Conservation (phyloP, 2,888 invertebrate species). For the Pandemis cinnamomeana region DNA sequence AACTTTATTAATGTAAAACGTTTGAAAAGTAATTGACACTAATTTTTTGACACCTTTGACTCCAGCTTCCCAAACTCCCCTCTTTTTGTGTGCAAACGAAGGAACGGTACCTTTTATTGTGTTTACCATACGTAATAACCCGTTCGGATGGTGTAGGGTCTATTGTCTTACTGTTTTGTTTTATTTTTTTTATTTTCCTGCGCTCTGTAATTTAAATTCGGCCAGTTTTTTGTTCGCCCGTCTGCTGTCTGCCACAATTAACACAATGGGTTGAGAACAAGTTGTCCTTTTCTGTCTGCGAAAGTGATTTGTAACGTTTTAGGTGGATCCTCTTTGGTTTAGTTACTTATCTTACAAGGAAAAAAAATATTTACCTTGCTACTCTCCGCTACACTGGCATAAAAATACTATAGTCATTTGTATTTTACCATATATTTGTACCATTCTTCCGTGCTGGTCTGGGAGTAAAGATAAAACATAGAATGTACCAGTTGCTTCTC, state of each 20-base stretch:
- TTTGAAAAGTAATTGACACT: no score
- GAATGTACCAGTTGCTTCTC: no score
- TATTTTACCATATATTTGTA: no score
- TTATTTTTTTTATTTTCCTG: conserved; percentile 16
- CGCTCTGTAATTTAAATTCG: conserved; percentile 55
- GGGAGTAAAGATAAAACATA: no score
- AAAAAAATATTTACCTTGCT: background rate
- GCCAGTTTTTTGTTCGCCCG: conserved; percentile 61
- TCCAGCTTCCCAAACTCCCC: background rate
- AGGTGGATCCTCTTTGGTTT: conserved; percentile 2
- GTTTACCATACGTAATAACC: conserved; percentile 64
- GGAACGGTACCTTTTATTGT: conserved; percentile 55
- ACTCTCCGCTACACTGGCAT: no score
- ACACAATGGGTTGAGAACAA: conserved; percentile 57
- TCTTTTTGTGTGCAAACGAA: conserved; percentile 4
- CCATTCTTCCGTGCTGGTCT: no score
- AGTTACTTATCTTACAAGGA: background rate
- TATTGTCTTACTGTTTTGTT: conserved; percentile 16
- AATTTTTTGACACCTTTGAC: background rate
- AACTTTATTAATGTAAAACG: no score
- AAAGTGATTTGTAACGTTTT: conserved; percentile 46
- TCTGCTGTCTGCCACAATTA: conserved; percentile 63
- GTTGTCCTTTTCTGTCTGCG: conserved; percentile 50
- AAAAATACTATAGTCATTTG: no score
- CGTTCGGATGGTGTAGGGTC: conserved; percentile 54